Evolutionary conservation across 2,888 invertebrate species (phyloP).

Genomic region (Actias luna): DNA sequence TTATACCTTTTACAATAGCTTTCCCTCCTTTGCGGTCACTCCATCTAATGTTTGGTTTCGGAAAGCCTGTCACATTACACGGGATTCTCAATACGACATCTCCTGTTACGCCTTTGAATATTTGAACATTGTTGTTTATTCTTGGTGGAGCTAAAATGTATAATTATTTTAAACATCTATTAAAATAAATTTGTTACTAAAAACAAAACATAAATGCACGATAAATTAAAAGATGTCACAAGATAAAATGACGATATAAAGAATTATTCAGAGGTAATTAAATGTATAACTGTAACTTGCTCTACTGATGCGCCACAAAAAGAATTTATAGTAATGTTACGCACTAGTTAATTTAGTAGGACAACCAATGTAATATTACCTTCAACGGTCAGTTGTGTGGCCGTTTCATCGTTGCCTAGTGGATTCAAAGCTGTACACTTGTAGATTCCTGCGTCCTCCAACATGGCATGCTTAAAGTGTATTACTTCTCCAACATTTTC

Average conservation of each 20-base stretch:
- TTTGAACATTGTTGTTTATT: constrained; percentile 21
- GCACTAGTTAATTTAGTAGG: background rate
- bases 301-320: background rate
- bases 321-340: background rate
- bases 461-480: constrained; percentile 13
- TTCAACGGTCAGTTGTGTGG: constrained; percentile 23
- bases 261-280: too few species aligned
- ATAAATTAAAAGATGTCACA: too few species aligned
- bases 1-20: background rate
- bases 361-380: constrained; percentile 19
- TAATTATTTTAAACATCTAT: background rate
- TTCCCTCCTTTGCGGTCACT: constrained; percentile 17
- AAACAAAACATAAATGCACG: too few species aligned
- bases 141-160: constrained; percentile 24
- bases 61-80: constrained; percentile 32
- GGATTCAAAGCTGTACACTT: constrained; percentile 18
- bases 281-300: too few species aligned
- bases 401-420: constrained; percentile 8
- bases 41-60: constrained; percentile 31
- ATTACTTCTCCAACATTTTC: constrained; percentile 16
- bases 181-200: too few species aligned
- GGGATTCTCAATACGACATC: constrained; percentile 28
- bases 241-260: too few species aligned
- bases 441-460: constrained; percentile 24
- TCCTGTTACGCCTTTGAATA: constrained; percentile 25